Evolutionary conservation across 37 sponge, comb jelly and placozoan genomes (phyloP), one percentile per base, ranked within the genome.

Genomic region (Beroe forskalii): DNA sequence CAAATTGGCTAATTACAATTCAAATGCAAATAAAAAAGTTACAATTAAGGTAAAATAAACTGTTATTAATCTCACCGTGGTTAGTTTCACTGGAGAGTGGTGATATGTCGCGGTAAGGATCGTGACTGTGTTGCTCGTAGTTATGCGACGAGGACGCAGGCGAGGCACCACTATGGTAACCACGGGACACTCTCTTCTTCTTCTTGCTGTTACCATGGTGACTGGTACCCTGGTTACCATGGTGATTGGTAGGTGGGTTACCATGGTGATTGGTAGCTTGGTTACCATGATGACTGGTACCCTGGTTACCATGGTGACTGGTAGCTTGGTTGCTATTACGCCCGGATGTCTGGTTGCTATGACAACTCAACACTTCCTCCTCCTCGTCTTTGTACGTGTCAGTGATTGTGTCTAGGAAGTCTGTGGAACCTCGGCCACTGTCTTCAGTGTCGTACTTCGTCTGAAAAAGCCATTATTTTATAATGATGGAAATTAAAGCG

Each of bases 321-420:
- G n/a, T n/a, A n/a, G n/a, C n/a, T n/a, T n/a, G n/a, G n/a, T n/a
- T n/a, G n/a, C n/a, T n/a, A n/a, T n/a, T n/a, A n/a, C n/a, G n/a
- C n/a, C n/a, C n/a, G n/a, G n/a, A n/a, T n/a, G n/a, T n/a, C n/a
- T 48, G 55, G 55, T 48, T 48, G 55, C 55, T 48, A 48, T 48
- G 55, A 48, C 12, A 48, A 12, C 55, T 48, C 12, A 12, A 6
- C 12, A 48, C 12, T n/a, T n/a, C n/a, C n/a, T n/a, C n/a, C n/a
- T n/a, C n/a, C n/a, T n/a, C n/a, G 55, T 48, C 55, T 17, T 48
- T 6, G 55, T 48, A 48, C 6, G 12, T 32, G 72, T 69, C 72
- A 1, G 72, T 69, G 20, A 69, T 69, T 9, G 72, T 69, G 32
- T 69, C 72, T 17, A 69, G 72, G 32, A 69, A 69, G 32, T 69